Evolutionary conservation across 1,140 invertebrate species (phyloP).

Genomic region (Acyrthosiphon pisum): DNA sequence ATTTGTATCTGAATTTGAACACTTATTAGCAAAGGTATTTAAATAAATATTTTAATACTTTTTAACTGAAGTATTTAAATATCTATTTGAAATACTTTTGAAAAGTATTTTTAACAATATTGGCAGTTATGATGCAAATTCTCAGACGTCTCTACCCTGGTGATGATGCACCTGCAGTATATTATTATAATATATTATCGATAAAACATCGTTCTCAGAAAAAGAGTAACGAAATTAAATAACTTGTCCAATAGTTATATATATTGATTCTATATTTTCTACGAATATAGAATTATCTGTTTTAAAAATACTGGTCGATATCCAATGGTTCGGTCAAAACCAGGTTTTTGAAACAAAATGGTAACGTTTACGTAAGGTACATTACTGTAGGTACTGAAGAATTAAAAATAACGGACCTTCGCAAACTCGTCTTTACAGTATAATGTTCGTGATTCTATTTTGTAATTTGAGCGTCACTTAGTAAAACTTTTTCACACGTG

Average conservation of each 20-base stretch:
- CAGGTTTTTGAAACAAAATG: background rate
- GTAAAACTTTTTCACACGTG: background rate
- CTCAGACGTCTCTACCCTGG: background rate
- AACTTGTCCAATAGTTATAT: background rate
- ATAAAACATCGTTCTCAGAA: background rate
- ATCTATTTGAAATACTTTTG: no score
- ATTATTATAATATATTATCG: background rate
- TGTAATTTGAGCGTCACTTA: background rate
- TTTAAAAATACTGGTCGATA: background rate
- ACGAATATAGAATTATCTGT: background rate
- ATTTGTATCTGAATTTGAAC: no score
- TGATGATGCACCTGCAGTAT: background rate
- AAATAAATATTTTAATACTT: no score
- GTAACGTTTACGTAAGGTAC: background rate
- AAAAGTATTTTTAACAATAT: no score
- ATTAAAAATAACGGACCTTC: background rate
- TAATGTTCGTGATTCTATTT: background rate
- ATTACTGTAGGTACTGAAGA: no score
- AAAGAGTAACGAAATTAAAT: background rate
- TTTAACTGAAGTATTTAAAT: no score
- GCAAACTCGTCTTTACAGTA: background rate
- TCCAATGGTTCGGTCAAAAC: background rate
- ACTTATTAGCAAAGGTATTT: no score
- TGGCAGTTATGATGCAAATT: background rate
- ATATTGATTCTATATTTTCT: background rate